Evolutionary conservation across 2,888 invertebrate genomes (phyloP).

Genomic region (Chromoteleia sp.): DNA sequence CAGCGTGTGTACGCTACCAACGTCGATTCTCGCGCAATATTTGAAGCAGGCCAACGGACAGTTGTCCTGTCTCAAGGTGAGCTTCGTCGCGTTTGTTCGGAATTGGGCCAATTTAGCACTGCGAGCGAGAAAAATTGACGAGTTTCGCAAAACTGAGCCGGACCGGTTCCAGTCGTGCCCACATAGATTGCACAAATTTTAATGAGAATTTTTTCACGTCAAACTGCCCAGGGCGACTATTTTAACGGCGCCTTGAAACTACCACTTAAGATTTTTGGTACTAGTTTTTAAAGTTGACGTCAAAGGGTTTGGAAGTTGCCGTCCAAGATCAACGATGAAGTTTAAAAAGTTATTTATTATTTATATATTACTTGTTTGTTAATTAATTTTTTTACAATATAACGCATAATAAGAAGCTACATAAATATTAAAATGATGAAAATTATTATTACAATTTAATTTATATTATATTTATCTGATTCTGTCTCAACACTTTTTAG

Average conservation of each 20-base stretch:
- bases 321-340: no score
- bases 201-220: constrained; percentile 30
- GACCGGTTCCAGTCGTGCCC: constrained; percentile 62
- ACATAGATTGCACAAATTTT: constrained; percentile 61
- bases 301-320: no score
- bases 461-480: no score
- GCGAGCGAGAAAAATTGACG: constrained; percentile 62
- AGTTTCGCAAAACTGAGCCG: constrained; percentile 55
- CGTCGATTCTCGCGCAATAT: constrained; percentile 93
- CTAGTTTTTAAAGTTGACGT: no score
- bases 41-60: constrained; percentile 94
- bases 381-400: no score
- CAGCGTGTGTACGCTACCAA: constrained; percentile 91
- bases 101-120: constrained; percentile 65
- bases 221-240: background rate
- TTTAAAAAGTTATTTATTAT: no score
- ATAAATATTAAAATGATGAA: no score
- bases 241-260: constrained; percentile 8
- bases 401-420: no score
- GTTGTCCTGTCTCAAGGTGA: constrained; percentile 92
- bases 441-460: no score
- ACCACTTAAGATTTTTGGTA: background rate
- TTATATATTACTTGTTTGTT: no score
- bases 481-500: no score
- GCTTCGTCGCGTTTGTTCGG: constrained; percentile 69